Base-by-base conservation (phyloP, 2,888 invertebrate species). In the Halictus ligatus region DNA sequence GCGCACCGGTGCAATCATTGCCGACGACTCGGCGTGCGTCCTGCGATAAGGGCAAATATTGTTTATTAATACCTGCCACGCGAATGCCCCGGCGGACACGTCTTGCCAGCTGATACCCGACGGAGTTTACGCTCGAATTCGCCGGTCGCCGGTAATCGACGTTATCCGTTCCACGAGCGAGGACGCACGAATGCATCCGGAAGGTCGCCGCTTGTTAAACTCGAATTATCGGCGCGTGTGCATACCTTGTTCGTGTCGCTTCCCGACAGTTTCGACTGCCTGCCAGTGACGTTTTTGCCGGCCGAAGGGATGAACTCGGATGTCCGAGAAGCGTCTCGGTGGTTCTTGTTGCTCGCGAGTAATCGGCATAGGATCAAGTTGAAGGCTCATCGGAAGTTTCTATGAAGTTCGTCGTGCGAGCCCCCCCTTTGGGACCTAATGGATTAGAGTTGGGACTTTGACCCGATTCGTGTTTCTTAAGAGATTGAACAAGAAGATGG, bases 31-130 rank as follows among this genome's bases (percentile, higher is more conserved):
- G 35, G 67, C 21, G 54, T 21, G 54, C 29, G 67, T 29, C 21
- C 69, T n/a, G 25, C 13, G 85, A 85, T 85, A 85, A 85, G 72
- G 73, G 60, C n/a, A 54, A 81, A 78, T 81, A 81, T 79, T 71
- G 58, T 83, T 79, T 73, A 75, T 80, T 80, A 80, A 75, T 75
- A 80, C 71, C 80, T 81, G 75, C 50, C 50, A 18, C 69, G 35
- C 40, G 78, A 43, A 10, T 40, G 21, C 71, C 1, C n/a, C 12
- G 43, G n/a, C 6, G 46, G 60, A 54, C 71, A 54, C 78, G 78
- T 69, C 50, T 54, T 50, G 46, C n/a, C 71, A n/a, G 48, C 18
- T 18, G 35, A 35, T 35, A n/a, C 7, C 5, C 67, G 21, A 0
- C 67, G 6, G 29, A 18, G 48, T 48, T 67, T 67, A 29, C 46